Conservation (phyloP, 2,888 invertebrate species). For the Apamea crenata region DNA sequence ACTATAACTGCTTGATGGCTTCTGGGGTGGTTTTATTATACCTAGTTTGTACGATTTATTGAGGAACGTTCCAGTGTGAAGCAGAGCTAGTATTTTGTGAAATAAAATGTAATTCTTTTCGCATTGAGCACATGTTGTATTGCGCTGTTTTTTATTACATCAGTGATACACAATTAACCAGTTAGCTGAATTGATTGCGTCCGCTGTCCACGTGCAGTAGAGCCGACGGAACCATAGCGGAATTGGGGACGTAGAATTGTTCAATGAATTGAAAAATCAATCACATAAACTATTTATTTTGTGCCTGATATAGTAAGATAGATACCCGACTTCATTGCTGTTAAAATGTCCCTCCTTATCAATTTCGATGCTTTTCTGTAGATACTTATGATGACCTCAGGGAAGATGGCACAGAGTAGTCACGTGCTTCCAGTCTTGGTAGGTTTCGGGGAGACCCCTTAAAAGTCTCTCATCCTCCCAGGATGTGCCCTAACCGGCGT, state of each 20-base stretch:
- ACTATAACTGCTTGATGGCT: neutral
- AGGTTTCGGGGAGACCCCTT: neutral
- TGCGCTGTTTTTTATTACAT: constrained; percentile 75
- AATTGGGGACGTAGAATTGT: constrained; percentile 41
- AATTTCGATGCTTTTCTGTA: neutral
- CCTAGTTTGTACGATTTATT: neutral
- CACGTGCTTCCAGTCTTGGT: neutral
- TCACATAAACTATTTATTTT: constrained; percentile 24
- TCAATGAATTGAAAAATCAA: constrained; percentile 36
- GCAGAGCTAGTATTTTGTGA: neutral
- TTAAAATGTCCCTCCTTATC: neutral
- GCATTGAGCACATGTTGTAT: constrained; percentile 64
- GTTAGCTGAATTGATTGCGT: constrained; percentile 88
- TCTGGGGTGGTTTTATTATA: constrained; percentile 1
- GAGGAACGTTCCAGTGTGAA: neutral
- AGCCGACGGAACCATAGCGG: constrained; percentile 11
- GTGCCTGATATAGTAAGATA: constrained; percentile 1
- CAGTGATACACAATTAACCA: constrained; percentile 84
- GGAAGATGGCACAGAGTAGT: neutral
- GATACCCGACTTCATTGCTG: neutral
- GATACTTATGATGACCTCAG: neutral
- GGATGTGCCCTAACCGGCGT: neutral
- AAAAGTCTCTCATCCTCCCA: too few species aligned
- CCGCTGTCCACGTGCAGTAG: constrained; percentile 72
- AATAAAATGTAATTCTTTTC: neutral